Base-by-base conservation (phyloP, 2,888 invertebrate species). In the Camptogramma bilineatum region DNA sequence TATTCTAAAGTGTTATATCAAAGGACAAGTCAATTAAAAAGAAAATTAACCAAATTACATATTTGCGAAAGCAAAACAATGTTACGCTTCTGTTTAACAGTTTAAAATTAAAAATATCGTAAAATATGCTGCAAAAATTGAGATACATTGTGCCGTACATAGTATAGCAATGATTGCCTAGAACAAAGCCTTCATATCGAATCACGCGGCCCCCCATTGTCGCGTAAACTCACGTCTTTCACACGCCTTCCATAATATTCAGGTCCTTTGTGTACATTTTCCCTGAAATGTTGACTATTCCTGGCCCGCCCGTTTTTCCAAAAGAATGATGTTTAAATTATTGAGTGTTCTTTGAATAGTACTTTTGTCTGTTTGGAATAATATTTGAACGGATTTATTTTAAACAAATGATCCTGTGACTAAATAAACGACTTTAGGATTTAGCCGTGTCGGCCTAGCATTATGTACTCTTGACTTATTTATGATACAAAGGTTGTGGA, bases 181-280 rank as follows among this genome's bases (percentile, higher is more conserved):
- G 34, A 39, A 39, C 34, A 39, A 39, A 13, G 34, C 13, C 34
- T 39, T 39, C 13, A 39, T 39, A 39, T 39, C 34, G 34, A 39
- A 39, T 39, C 34, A 39, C 34, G 34, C 34, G 34, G 34, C 13
- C 34, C 34, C 13, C 34, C 34, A 13, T 44, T 44, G 44, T 17
- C 44, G 17, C 17, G 44, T 17, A 17, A 44, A 34, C 46, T 52
- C 39, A 48, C 50, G 53, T 61, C n/a, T 54, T 39, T 19, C 42
- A 10, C 47, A 39, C 47, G n/a, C 44, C 31, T 24, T 44, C 54
- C 48, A 53, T 60, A 53, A 53, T 21, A 53, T 61, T 53, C 17
- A 24, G 17, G 48, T 9, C 54, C 54, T 42, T 53, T 42, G 50
- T 61, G 44, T 48, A n/a, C 17, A 17, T 21, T 42, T 54, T 53